Conservation (phyloP, 2,113 vertebrate species). For the Paramormyrops kingsleyae region DNA sequence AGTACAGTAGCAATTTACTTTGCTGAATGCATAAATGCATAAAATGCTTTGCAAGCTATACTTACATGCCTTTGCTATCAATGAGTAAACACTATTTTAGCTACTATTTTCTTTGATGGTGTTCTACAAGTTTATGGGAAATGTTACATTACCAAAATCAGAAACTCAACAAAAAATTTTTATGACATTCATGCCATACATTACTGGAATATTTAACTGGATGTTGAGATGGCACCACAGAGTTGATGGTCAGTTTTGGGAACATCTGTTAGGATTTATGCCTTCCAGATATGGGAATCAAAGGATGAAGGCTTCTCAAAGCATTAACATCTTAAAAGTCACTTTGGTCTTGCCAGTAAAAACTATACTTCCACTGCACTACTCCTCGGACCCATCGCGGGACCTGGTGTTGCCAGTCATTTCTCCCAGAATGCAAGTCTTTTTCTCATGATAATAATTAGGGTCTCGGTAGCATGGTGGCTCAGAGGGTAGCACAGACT, state of each 20-base stretch:
- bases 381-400: background rate
- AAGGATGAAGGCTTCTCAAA: background rate
- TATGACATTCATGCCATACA: background rate
- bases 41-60: background rate
- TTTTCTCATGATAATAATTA: background rate
- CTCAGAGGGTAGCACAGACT: background rate
- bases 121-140: background rate
- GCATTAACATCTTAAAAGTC: background rate
- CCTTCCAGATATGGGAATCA: background rate
- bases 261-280: background rate
- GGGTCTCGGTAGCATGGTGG: background rate
- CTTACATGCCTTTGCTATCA: background rate
- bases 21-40: background rate
- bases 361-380: background rate
- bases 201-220: background rate
- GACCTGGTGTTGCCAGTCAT: background rate
- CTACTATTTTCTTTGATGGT: background rate
- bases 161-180: background rate
- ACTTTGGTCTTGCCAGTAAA: background rate
- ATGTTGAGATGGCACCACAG: background rate
- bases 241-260: background rate
- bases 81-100: background rate
- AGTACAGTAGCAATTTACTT: background rate
- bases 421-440: background rate
- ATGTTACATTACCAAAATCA: background rate